These are phyloP conservation scores for Cantharis rustica DNA, from an alignment of 2,888 invertebrate genomes.

Conservation along the genomic window DNA sequence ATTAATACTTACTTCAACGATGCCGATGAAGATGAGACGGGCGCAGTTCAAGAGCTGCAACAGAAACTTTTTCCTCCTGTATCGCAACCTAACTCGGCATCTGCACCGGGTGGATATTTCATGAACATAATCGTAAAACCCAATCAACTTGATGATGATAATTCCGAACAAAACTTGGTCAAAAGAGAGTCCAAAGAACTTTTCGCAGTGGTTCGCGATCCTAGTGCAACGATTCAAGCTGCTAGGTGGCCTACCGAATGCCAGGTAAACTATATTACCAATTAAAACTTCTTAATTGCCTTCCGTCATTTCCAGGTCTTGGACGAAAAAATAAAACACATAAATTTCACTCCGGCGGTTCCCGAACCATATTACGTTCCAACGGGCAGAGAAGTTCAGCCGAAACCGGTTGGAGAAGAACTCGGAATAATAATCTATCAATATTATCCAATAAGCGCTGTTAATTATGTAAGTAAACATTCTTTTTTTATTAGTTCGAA, in stretches of 20 bases:
- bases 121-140: slow-evolving; percentile 69
- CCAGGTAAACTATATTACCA: slow-evolving; percentile 65
- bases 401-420: slow-evolving; percentile 86
- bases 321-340: slow-evolving; percentile 79
- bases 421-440: slow-evolving; percentile 82
- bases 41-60: slow-evolving; percentile 68
- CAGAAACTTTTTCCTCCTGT: slow-evolving; percentile 65
- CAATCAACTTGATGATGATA: slow-evolving; percentile 33
- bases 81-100: slow-evolving; percentile 33
- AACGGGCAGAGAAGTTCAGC: slow-evolving; percentile 79
- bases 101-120: slow-evolving; percentile 54
- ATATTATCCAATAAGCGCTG: slow-evolving; percentile 84
- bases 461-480: slow-evolving; percentile 77
- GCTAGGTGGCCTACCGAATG: slow-evolving; percentile 89
- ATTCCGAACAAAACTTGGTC: slow-evolving; percentile 61
- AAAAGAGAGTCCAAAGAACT: slow-evolving; percentile 74
- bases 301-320: slow-evolving; percentile 68
- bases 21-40: neutral
- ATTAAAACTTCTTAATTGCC: neutral
- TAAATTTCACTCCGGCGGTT: slow-evolving; percentile 70
- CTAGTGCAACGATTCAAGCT: slow-evolving; percentile 68
- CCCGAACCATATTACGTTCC: slow-evolving; percentile 82
- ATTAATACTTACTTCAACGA: neutral
- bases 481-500: neutral
- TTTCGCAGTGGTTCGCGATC: slow-evolving; percentile 55